Evolutionary conservation across 2,113 vertebrate species (phyloP).

Genomic region (Brachyhypopomus occidentalis): DNA sequence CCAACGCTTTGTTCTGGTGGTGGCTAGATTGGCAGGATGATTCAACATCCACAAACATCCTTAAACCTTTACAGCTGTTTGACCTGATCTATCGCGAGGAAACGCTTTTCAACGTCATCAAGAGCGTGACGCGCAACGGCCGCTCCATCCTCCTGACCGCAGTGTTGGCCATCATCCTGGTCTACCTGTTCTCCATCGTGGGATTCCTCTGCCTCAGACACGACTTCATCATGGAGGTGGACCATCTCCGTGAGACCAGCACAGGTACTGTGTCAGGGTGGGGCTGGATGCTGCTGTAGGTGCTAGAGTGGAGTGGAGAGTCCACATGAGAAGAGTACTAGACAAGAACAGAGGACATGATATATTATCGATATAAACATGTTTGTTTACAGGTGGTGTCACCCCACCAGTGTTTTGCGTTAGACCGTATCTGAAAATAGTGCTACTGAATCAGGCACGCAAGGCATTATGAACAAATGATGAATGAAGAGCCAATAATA

Average conservation of each 20-base stretch:
- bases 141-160: slow-evolving; percentile 97
- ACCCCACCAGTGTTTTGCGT: no score
- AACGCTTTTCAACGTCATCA: slow-evolving; percentile 97
- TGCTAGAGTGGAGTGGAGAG: neutral
- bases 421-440: neutral
- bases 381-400: neutral
- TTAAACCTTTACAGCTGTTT: slow-evolving; percentile 80
- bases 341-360: no score
- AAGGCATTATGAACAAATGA: neutral
- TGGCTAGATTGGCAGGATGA: no score
- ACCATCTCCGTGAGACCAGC: slow-evolving; percentile 71
- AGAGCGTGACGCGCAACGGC: slow-evolving; percentile 95
- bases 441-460: neutral
- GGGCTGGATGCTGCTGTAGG: neutral
- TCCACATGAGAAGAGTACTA: no score
- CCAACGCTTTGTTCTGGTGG: no score
- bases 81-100: slow-evolving; percentile 98
- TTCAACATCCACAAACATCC: neutral
- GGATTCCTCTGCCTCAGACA: slow-evolving; percentile 95
- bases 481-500: neutral
- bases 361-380: neutral
- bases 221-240: slow-evolving; percentile 97
- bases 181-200: slow-evolving; percentile 99
- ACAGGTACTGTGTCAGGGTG: neutral
- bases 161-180: slow-evolving; percentile 94